These are phyloP conservation scores for Crotalus horridus DNA, from an alignment of 2,113 vertebrate genomes.

Conservation along the genomic window DNA sequence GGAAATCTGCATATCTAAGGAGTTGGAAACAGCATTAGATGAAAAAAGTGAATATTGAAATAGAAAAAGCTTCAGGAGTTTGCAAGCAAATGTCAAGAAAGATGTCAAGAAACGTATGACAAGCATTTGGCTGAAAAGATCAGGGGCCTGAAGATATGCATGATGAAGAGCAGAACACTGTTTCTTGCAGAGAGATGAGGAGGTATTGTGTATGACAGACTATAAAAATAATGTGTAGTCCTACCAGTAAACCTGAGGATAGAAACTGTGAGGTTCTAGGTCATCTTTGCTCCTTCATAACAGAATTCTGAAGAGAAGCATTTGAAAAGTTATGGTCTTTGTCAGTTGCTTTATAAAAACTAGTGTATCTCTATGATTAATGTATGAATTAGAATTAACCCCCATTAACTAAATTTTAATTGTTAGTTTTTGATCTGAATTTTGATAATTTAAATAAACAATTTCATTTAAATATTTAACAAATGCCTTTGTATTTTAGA, in stretches of 20 bases:
- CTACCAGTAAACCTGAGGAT: conserved; percentile 44
- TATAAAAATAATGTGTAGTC: neutral
- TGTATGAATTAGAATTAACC: neutral
- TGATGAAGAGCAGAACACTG: conserved; percentile 44
- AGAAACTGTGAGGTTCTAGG: conserved; percentile 27
- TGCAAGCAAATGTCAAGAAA: conserved; percentile 73
- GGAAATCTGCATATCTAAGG: conserved; percentile 61
- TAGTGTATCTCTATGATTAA: neutral
- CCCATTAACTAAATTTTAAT: neutral
- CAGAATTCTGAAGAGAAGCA: neutral
- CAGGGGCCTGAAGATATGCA: conserved; percentile 63
- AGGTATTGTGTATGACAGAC: conserved; percentile 46
- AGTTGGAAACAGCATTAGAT: conserved; percentile 63
- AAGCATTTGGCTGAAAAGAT: conserved; percentile 65
- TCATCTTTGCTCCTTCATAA: neutral
- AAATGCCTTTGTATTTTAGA: neutral
- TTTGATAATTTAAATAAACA: neutral
- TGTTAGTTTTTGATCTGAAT: neutral
- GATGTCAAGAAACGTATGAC: conserved; percentile 69
- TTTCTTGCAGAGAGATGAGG: conserved; percentile 39
- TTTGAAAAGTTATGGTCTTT: neutral
- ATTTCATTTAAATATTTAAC: neutral
- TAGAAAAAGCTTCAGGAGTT: conserved; percentile 71
- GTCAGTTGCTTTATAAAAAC: neutral
- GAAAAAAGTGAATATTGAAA: conserved; percentile 67